These are phyloP conservation scores for Nomada fucata DNA, from an alignment of 2,888 invertebrate genomes.

Conservation along the genomic window DNA sequence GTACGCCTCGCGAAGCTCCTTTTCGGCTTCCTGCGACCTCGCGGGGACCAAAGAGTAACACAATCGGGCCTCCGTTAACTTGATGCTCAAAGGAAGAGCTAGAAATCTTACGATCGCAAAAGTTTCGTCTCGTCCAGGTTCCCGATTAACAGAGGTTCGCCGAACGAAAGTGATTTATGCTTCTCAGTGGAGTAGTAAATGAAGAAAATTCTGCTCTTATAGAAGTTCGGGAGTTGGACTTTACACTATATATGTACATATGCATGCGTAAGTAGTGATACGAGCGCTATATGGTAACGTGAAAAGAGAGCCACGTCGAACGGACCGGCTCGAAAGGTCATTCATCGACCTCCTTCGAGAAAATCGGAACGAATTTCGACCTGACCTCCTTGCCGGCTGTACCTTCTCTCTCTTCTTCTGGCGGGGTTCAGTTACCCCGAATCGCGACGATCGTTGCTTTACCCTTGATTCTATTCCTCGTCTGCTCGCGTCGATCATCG, in stretches of 20 bases:
- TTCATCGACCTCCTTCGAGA: constrained; percentile 75
- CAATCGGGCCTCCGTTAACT: too few relatives aligned
- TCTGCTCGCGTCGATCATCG: not conserved
- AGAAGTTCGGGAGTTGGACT: too few relatives aligned
- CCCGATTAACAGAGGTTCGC: too few relatives aligned
- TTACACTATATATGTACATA: too few relatives aligned
- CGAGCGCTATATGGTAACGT: not conserved
- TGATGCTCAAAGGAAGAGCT: too few relatives aligned
- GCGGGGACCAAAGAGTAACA: constrained; percentile 22
- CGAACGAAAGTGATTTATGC: too few relatives aligned
- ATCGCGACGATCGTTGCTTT: not conserved
- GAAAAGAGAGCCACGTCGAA: constrained; percentile 28
- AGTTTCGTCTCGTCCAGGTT: too few relatives aligned
- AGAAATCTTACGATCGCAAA: too few relatives aligned
- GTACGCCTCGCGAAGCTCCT: constrained; percentile 54
- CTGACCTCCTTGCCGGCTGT: constrained; percentile 3
- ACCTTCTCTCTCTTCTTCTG: not conserved
- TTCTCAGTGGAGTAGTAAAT: too few relatives aligned
- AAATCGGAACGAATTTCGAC: constrained; percentile 68
- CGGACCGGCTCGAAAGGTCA: constrained; percentile 75
- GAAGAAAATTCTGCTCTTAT: too few relatives aligned
- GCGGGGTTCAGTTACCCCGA: constrained; percentile 10
- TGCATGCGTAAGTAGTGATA: not conserved
- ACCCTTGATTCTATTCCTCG: constrained; percentile 8
- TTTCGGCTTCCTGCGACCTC: constrained; percentile 44